Percentiles rank a stretch among this genome's conserved stretches.
phyloP scores from a whole-genome alignment of 1,140 invertebrate species.

The Tenebrio molitor region DNA sequence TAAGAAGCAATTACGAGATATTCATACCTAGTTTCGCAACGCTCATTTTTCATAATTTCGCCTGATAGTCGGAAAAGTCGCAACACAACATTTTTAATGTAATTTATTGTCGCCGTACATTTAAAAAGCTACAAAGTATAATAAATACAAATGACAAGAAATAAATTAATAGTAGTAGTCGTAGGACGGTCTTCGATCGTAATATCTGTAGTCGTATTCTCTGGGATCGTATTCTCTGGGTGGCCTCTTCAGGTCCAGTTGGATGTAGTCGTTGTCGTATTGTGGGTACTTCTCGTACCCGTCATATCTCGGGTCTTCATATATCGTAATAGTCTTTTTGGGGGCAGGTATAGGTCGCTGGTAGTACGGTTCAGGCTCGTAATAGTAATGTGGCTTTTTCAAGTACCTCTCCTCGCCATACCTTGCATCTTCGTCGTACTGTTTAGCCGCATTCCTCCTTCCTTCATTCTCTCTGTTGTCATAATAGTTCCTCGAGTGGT shows the following conservation, averaged over 20 bases:
- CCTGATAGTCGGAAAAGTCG: too few relatives aligned
- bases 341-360: constrained; percentile 18
- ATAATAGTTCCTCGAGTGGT: constrained; percentile 70
- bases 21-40: neutral
- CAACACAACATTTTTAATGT: neutral
- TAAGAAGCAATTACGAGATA: constrained; percentile 31
- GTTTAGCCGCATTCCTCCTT: constrained; percentile 67
- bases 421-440: constrained; percentile 66
- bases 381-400: constrained; percentile 49
- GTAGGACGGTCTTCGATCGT: constrained; percentile 41
- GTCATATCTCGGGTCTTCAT: constrained; percentile 72
- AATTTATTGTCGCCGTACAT: neutral
- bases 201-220: constrained; percentile 49
- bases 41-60: constrained; percentile 2
- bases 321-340: constrained; percentile 69
- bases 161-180: constrained; percentile 53
- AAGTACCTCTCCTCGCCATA: constrained; percentile 64
- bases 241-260: constrained; percentile 54
- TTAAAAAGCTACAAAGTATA: constrained; percentile 13
- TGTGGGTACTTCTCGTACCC: constrained; percentile 62
- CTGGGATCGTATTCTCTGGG: constrained; percentile 49
- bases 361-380: constrained; percentile 44
- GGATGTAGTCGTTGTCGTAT: constrained; percentile 56
- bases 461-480: constrained; percentile 67
- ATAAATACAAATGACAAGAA: constrained; percentile 36